Percentiles rank a stretch among this genome's conserved stretches.
These are phyloP conservation scores for Rhopalosiphum padi DNA, from an alignment of 1,140 invertebrate genomes.

Conservation along the genomic window DNA sequence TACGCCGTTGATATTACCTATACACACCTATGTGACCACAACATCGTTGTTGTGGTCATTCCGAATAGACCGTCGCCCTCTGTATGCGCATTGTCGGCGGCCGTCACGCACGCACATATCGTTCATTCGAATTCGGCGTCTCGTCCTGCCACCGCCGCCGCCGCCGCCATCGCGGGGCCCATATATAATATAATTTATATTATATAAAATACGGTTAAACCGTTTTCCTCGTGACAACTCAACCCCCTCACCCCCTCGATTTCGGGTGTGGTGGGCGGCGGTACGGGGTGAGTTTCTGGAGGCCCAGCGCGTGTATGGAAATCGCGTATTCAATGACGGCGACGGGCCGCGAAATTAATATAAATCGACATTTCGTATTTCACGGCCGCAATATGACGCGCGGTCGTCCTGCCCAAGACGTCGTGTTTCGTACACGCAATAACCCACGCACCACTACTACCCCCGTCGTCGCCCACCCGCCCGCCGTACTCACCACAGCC, in stretches of 20 bases:
- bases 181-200: not conserved
- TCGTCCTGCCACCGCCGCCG: not conserved
- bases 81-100: not conserved
- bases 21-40: not conserved
- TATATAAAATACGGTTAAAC: not conserved
- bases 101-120: not conserved
- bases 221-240: not conserved
- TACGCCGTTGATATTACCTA: not conserved
- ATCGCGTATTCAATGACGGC: not conserved
- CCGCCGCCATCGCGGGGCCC: not conserved
- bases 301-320: not conserved
- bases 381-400: not conserved
- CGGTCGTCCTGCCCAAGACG: not conserved
- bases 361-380: slow-evolving; percentile 26
- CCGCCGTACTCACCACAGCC: not conserved
- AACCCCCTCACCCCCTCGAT: too few relatives aligned
- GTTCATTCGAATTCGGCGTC: not conserved
- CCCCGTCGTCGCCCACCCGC: not conserved
- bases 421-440: not conserved
- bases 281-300: not conserved
- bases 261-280: too few relatives aligned
- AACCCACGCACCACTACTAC: not conserved
- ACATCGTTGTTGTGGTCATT: not conserved
- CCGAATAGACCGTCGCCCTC: not conserved
- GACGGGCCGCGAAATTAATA: not conserved